Percentiles rank a stretch among this genome's conserved stretches.
These are phyloP conservation scores for Acanthoscelides obtectus DNA, from an alignment of 2,888 invertebrate genomes.

Conservation along the genomic window DNA sequence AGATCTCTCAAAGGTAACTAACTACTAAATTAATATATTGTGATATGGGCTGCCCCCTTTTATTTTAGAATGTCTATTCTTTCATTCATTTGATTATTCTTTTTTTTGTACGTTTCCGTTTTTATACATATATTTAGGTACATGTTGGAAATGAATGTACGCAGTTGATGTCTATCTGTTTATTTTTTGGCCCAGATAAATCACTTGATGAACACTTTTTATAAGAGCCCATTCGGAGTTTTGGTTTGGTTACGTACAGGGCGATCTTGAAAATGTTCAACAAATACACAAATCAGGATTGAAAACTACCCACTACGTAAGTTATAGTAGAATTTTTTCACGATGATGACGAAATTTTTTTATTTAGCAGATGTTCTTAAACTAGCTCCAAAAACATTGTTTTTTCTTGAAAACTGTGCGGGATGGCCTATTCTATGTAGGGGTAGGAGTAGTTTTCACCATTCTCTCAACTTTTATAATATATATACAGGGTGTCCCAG, in stretches of 20 bases:
- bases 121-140: constrained; percentile 22
- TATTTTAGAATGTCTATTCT: constrained; percentile 46
- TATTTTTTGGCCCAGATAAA: neutral
- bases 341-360: neutral
- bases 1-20: constrained; percentile 94
- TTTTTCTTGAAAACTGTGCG: too few species aligned
- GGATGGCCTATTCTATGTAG: too few species aligned
- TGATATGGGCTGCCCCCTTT: constrained; percentile 49
- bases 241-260: too few species aligned
- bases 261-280: too few species aligned
- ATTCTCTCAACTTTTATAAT: too few species aligned
- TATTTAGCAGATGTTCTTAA: neutral
- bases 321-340: neutral
- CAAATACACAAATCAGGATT: too few species aligned
- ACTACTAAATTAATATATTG: constrained; percentile 28
- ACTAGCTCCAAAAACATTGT: too few species aligned
- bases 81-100: constrained; percentile 29
- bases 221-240: neutral
- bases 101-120: constrained; percentile 21
- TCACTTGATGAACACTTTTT: neutral
- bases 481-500: too few species aligned
- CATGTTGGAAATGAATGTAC: constrained; percentile 41
- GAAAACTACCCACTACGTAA: too few species aligned
- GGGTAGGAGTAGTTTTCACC: too few species aligned
- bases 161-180: constrained; percentile 26